Conservation (phyloP, 1,140 invertebrate species). For the Cryptotermes secundus region DNA sequence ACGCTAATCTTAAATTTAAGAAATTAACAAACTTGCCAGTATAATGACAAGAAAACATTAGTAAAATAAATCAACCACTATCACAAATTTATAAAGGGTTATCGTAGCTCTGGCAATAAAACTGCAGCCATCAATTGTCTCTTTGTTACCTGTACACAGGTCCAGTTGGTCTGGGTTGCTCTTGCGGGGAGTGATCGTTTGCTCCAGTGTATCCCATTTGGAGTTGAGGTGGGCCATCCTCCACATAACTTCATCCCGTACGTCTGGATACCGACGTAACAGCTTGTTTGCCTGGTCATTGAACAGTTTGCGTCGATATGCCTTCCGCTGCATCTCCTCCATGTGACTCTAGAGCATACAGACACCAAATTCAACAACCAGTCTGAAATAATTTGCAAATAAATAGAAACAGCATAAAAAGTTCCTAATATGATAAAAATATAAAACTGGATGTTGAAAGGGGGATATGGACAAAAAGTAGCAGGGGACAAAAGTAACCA, state of each 20-base stretch:
- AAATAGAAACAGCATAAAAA: no score
- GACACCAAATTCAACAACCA: constrained; percentile 32
- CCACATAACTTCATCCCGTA: constrained; percentile 75
- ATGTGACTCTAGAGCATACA: constrained; percentile 63
- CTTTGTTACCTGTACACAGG: constrained; percentile 28
- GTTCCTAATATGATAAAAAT: no score
- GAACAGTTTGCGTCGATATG: constrained; percentile 69
- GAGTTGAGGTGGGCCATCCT: constrained; percentile 69
- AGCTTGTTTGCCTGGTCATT: constrained; percentile 76
- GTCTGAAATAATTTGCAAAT: background rate
- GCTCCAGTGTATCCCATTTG: constrained; percentile 73
- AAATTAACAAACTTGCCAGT: no score
- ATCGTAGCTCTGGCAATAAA: no score
- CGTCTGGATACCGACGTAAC: constrained; percentile 66
- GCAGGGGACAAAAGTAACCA: no score
- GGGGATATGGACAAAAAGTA: no score
- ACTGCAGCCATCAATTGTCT: no score
- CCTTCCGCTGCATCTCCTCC: constrained; percentile 68
- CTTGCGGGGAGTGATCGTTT: constrained; percentile 53
- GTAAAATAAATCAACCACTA: no score
- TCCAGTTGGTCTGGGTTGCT: constrained; percentile 24
- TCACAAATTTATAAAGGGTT: no score
- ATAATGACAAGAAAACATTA: no score
- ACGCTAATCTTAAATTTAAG: no score
- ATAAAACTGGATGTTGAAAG: no score